These are phyloP conservation scores for Ophraella communa DNA, from an alignment of 2,888 invertebrate species.

Conservation along the genomic window DNA sequence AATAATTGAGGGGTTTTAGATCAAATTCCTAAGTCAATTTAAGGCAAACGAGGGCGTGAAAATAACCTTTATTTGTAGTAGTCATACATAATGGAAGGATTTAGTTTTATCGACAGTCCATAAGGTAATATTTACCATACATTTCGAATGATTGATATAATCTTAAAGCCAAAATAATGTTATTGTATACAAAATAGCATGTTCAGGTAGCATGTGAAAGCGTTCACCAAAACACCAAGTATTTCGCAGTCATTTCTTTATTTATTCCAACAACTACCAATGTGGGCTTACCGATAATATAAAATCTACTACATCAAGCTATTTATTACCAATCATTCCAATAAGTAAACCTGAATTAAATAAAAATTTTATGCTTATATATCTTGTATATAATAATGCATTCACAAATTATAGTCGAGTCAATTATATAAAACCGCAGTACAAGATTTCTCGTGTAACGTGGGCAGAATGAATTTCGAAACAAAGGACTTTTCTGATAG, in stretches of 20 bases:
- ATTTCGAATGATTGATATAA: not conserved
- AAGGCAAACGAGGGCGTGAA: not conserved
- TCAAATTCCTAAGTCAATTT: not conserved
- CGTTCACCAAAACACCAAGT: too few relatives aligned
- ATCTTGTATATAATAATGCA: conserved; percentile 16
- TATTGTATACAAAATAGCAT: too few relatives aligned
- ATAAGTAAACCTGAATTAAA: not conserved
- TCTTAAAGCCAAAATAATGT: too few relatives aligned
- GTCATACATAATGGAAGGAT: not conserved
- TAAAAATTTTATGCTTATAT: conserved; percentile 12
- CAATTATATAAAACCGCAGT: conserved; percentile 13
- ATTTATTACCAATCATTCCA: not conserved
- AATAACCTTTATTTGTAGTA: not conserved
- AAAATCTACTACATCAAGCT: not conserved
- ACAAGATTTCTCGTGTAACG: conserved; percentile 20
- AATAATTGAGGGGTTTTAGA: conserved; percentile 22
- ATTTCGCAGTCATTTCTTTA: not conserved
- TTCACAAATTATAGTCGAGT: conserved; percentile 22
- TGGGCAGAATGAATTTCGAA: conserved; percentile 17
- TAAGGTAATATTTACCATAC: not conserved
- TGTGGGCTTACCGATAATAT: not conserved
- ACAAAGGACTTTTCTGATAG: conserved; percentile 15
- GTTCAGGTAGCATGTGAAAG: too few relatives aligned
- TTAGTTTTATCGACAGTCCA: conserved; percentile 3
- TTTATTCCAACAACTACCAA: not conserved